Percentiles rank a stretch among this genome's conserved stretches.
These are phyloP conservation scores for Neopipo cinnamomea DNA, from an alignment of 2,113 vertebrate species.

Conservation along the genomic window DNA sequence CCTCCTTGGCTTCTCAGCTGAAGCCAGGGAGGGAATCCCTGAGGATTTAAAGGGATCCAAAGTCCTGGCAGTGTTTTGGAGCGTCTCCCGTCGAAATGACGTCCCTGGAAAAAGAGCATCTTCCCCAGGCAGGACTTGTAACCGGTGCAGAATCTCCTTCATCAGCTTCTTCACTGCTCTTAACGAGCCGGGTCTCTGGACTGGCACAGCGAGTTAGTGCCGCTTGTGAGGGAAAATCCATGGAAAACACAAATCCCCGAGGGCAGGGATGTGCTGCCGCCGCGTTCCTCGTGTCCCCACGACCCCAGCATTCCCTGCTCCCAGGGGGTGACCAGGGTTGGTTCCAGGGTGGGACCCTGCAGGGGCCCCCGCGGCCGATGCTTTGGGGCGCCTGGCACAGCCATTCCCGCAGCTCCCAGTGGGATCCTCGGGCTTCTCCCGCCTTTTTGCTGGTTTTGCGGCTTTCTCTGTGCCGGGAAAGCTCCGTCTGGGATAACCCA, in stretches of 20 bases:
- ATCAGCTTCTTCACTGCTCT: not conserved
- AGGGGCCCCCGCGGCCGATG: too few relatives aligned
- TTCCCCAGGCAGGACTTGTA: not conserved
- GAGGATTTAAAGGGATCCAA: not conserved
- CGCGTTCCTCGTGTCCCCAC: too few relatives aligned
- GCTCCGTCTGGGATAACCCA: too few relatives aligned
- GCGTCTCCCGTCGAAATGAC: not conserved
- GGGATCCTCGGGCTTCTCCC: too few relatives aligned
- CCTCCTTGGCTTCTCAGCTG: not conserved
- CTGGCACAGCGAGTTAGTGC: not conserved
- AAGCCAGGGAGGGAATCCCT: not conserved
- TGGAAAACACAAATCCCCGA: not conserved
- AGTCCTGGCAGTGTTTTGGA: not conserved
- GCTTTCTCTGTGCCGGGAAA: too few relatives aligned
- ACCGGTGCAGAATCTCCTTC: not conserved
- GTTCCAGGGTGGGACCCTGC: too few relatives aligned
- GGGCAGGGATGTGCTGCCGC: not conserved
- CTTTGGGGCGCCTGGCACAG: too few relatives aligned
- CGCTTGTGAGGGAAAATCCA: not conserved
- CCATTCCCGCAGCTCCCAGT: too few relatives aligned
- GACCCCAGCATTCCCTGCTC: too few relatives aligned
- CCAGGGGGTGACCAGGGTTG: too few relatives aligned
- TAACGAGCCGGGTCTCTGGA: not conserved
- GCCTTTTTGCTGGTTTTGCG: too few relatives aligned
- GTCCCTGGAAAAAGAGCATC: not conserved